These are phyloP conservation scores for Phoebastria nigripes DNA, from an alignment of 2,797 vertebrate genomes.

Conservation along the genomic window DNA sequence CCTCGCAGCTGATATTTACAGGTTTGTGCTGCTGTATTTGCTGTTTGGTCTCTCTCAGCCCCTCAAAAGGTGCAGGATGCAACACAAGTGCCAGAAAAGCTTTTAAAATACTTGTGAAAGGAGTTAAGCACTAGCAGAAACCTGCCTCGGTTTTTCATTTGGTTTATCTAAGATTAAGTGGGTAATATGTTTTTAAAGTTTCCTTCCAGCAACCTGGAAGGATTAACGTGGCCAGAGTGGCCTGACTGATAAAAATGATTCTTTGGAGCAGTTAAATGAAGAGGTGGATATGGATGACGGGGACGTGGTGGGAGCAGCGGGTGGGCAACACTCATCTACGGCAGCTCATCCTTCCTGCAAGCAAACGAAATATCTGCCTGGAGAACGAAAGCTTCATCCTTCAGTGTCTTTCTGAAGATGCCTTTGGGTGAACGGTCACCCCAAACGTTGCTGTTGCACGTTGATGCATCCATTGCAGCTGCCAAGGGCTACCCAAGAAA, in stretches of 20 bases:
- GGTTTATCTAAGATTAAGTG: not conserved
- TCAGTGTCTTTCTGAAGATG: not conserved
- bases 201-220: not conserved
- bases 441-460: rapidly evolving
- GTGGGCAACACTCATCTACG: rapidly evolving
- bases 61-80: not conserved
- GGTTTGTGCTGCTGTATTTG: not conserved
- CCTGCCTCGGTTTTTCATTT: not conserved
- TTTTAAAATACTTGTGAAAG: not conserved
- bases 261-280: not conserved
- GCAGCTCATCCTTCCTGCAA: not conserved
- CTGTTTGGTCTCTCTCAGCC: not conserved
- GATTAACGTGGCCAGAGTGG: not conserved
- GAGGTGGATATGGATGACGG: not conserved
- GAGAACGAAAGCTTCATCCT: not conserved
- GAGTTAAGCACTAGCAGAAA: not conserved
- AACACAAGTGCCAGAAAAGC: not conserved
- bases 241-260: not conserved
- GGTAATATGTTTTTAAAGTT: not conserved
- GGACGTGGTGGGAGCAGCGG: rapidly evolving
- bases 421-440: rapidly evolving
- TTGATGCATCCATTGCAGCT: not conserved
- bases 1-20: rapidly evolving
- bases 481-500: not conserved
- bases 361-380: not conserved